phyloP scores from a whole-genome alignment of 1,140 invertebrate genomes.

The Ceratoteleas bidentatus region DNA sequence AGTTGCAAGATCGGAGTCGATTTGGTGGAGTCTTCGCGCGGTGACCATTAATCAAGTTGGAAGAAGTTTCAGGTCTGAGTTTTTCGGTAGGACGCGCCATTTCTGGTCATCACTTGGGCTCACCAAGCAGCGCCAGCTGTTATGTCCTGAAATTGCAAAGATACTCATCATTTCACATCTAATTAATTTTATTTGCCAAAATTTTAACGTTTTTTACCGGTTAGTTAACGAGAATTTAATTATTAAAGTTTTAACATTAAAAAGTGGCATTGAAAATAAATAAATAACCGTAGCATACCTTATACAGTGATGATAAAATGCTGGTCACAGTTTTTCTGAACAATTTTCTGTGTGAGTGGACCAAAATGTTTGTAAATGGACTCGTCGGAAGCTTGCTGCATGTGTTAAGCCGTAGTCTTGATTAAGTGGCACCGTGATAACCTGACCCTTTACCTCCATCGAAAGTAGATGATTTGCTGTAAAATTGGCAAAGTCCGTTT shows the following conservation, averaged over 20 bases:
- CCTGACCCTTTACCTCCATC: constrained; percentile 74
- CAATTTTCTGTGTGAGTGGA: constrained; percentile 3
- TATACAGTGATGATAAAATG: constrained; percentile 24
- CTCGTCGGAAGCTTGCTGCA: constrained; percentile 65
- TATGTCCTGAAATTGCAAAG: constrained; percentile 69
- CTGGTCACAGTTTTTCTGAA: constrained; percentile 31
- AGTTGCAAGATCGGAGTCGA: constrained; percentile 16
- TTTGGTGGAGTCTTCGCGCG: constrained; percentile 21
- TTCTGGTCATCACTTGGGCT: constrained; percentile 77
- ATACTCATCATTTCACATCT: too few relatives aligned
- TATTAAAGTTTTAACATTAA: constrained; percentile 5
- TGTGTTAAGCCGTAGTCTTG: constrained; percentile 66
- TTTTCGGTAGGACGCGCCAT: constrained; percentile 69
- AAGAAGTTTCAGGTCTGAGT: constrained; percentile 37
- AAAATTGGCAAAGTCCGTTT: constrained; percentile 36
- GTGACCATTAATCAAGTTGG: constrained; percentile 56
- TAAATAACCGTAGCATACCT: too few relatives aligned
- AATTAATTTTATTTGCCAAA: too few relatives aligned
- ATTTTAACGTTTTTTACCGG: too few relatives aligned
- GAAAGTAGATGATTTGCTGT: constrained; percentile 76
- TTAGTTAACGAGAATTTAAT: too few relatives aligned
- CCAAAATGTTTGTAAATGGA: constrained; percentile 40
- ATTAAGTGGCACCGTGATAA: constrained; percentile 66
- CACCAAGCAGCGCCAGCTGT: constrained; percentile 77
- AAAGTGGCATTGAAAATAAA: constrained; percentile 8